A percentile compares a stretch with the other conserved stretches of the same genome.
Evolutionary conservation across 2,113 vertebrate species (phyloP).

Genomic region (Ursus arctos): DNA sequence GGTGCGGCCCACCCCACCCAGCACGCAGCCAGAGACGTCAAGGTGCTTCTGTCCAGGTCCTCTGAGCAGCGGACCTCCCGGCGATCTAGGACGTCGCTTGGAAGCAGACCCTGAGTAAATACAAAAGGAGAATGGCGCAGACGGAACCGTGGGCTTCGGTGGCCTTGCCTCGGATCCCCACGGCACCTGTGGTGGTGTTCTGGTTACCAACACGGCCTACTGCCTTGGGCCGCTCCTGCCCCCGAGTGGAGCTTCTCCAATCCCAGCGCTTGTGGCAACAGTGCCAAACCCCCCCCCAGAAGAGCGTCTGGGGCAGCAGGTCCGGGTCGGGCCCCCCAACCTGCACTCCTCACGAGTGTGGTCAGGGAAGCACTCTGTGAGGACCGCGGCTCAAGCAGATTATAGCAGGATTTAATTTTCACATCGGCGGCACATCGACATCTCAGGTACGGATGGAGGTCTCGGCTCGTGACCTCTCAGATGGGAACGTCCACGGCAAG

Average conservation of each 20-base stretch:
- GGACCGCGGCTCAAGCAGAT: fast-evolving
- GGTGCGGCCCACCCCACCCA: fast-evolving
- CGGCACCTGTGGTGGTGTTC: fast-evolving
- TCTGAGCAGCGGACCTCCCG: fast-evolving
- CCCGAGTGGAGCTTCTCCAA: fast-evolving
- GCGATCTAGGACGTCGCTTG: fast-evolving
- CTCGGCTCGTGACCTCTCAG: fast-evolving
- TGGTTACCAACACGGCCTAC: fast-evolving
- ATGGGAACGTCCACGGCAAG: fast-evolving
- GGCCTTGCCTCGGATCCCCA: not conserved
- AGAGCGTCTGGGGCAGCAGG: fast-evolving
- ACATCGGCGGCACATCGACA: fast-evolving
- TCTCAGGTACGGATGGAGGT: fast-evolving
- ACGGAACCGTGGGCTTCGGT: fast-evolving
- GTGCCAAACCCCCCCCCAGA: fast-evolving
- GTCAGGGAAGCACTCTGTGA: fast-evolving
- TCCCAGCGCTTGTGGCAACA: fast-evolving
- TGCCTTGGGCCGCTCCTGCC: fast-evolving
- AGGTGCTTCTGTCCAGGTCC: fast-evolving
- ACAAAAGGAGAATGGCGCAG: fast-evolving
- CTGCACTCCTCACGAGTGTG: fast-evolving
- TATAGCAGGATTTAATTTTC: fast-evolving
- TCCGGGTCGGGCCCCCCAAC: not conserved
- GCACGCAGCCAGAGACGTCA: fast-evolving
- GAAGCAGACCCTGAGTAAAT: not conserved